Conservation (phyloP, 2,113 vertebrate genomes). For the Stictonetta naevosa region DNA sequence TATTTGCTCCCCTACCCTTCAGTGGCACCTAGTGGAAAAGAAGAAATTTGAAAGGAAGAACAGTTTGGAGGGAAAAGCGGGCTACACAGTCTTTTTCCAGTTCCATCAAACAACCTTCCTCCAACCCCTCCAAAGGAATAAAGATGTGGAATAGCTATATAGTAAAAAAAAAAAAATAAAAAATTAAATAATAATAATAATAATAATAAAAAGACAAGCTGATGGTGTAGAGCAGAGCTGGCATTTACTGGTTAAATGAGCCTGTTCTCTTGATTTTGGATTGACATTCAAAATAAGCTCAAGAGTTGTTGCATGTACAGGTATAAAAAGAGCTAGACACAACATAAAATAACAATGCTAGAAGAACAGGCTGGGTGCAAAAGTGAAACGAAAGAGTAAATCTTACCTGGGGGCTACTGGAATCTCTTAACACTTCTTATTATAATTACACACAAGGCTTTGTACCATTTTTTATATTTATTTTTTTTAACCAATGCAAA, state of each 20-base stretch:
- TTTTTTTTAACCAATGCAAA: neutral
- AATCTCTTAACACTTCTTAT: neutral
- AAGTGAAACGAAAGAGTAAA: neutral
- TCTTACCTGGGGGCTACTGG: neutral
- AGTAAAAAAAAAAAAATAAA: neutral
- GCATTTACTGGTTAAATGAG: neutral
- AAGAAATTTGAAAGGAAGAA: neutral
- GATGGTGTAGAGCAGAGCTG: neutral
- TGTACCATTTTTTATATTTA: neutral
- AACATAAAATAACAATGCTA: neutral
- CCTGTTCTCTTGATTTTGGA: neutral
- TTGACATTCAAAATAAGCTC: neutral
- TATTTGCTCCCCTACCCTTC: constrained; percentile 62
- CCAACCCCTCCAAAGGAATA: neutral
- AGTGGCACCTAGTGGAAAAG: constrained; percentile 69
- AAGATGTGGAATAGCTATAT: neutral
- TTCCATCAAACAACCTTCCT: neutral
- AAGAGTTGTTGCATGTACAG: neutral
- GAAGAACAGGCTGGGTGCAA: neutral
- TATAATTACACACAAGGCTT: neutral
- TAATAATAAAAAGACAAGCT: neutral
- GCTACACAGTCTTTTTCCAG: neutral
- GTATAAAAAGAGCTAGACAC: neutral
- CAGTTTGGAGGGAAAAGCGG: neutral
- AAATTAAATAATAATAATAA: no score